Evolutionary conservation across 1,140 invertebrate species (phyloP).

Genomic region (Arion vulgaris): DNA sequence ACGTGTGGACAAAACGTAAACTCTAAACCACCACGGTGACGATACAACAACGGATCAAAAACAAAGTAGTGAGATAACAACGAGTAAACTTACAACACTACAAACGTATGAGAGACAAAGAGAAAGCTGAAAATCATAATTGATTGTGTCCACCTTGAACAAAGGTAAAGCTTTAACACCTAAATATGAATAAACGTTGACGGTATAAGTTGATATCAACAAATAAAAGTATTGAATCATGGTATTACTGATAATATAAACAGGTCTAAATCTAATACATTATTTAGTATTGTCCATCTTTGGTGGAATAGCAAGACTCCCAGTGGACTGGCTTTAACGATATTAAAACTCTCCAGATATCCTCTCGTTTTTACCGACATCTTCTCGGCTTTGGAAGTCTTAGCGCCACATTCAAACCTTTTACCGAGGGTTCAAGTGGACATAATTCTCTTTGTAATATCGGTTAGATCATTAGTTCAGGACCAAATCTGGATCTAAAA

Average conservation of each 20-base stretch:
- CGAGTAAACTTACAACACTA: no score
- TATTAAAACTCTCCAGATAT: constrained; percentile 1
- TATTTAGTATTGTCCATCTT: constrained; percentile 3
- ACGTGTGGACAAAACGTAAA: no score
- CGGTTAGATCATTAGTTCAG: neutral
- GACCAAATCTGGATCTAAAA: neutral
- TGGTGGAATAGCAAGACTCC: neutral
- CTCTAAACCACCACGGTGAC: no score
- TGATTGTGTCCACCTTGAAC: no score
- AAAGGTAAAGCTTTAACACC: no score
- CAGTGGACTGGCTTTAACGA: neutral
- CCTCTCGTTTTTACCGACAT: neutral
- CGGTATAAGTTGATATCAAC: no score
- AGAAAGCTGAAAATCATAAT: no score
- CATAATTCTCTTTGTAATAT: neutral
- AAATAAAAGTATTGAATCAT: neutral
- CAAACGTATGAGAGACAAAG: no score
- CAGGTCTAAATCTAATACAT: neutral
- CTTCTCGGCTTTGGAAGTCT: neutral
- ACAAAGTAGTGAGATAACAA: no score
- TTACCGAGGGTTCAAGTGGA: constrained; percentile 10
- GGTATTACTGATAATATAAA: neutral
- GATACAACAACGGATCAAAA: no score
- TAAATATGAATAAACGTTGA: no score
- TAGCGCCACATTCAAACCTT: constrained; percentile 4